Evolutionary conservation across 2,113 vertebrate species (phyloP).

Genomic region (Hystrix cristata): DNA sequence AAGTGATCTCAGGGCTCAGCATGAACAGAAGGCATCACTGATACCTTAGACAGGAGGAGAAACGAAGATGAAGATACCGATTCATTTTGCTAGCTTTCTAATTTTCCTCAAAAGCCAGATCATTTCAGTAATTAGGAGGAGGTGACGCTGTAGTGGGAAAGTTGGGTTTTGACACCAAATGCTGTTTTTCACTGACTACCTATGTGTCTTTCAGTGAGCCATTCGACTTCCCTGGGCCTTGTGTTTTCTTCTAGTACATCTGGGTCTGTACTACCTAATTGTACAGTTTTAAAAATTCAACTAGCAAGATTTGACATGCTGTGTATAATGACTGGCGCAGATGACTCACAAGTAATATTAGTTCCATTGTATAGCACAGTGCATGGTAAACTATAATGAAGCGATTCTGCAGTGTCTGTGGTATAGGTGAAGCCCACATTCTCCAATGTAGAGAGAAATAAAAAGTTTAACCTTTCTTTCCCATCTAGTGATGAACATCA

Average conservation of each 20-base stretch:
- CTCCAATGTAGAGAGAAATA: neutral
- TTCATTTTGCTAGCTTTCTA: neutral
- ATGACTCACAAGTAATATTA: neutral
- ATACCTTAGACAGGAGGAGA: too few species aligned
- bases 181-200: neutral
- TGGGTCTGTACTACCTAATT: neutral
- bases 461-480: neutral
- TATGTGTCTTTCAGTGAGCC: neutral
- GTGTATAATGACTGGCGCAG: neutral
- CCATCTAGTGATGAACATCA: neutral
- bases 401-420: neutral
- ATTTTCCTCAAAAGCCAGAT: neutral
- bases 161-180: neutral
- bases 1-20: neutral
- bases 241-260: neutral
- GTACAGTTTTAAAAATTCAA: neutral
- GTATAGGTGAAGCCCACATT: neutral
- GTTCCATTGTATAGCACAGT: neutral
- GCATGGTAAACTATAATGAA: neutral
- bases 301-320: neutral
- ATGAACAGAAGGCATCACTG: neutral
- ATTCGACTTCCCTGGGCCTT: neutral
- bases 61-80: neutral
- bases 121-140: accelerated
- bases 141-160: neutral